Evolutionary conservation across 1,140 invertebrate genomes (phyloP).

Genomic region (Argopecten irradians): DNA sequence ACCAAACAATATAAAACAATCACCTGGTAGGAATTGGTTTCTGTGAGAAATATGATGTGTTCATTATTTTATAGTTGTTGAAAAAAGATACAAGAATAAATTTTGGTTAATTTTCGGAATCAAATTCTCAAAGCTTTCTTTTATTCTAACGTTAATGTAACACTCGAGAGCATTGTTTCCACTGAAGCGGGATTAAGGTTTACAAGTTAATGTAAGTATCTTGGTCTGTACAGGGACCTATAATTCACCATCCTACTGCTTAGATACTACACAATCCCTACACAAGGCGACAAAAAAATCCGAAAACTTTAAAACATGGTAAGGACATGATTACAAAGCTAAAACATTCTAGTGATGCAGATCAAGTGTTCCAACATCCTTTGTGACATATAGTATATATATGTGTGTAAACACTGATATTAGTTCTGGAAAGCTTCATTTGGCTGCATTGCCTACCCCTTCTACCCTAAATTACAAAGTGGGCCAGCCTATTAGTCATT

Average conservation of each 20-base stretch:
- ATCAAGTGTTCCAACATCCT: neutral
- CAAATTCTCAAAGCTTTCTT: neutral
- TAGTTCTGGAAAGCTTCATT: slow-evolving; percentile 17
- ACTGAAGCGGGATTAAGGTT: neutral
- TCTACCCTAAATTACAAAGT: neutral
- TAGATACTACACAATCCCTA: neutral
- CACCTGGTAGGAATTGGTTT: no score
- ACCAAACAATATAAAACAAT: no score
- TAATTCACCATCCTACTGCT: no score
- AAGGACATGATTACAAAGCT: neutral
- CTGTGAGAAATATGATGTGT: neutral
- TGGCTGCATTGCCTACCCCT: slow-evolving; percentile 6
- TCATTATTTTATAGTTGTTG: neutral
- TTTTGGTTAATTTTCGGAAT: neutral
- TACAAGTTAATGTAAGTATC: neutral
- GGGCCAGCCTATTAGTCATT: neutral
- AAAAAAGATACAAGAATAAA: neutral
- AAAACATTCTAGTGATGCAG: slow-evolving; percentile 6
- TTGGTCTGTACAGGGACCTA: neutral
- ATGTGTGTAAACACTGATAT: neutral
- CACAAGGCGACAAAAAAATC: neutral
- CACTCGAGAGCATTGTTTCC: neutral
- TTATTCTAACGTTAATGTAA: neutral
- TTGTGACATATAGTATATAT: neutral
- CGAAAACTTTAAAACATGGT: neutral